Evolutionary conservation across 2,888 invertebrate species (phyloP), one percentile per base, ranked within the genome.

Genomic region (Drosophila antonietae): DNA sequence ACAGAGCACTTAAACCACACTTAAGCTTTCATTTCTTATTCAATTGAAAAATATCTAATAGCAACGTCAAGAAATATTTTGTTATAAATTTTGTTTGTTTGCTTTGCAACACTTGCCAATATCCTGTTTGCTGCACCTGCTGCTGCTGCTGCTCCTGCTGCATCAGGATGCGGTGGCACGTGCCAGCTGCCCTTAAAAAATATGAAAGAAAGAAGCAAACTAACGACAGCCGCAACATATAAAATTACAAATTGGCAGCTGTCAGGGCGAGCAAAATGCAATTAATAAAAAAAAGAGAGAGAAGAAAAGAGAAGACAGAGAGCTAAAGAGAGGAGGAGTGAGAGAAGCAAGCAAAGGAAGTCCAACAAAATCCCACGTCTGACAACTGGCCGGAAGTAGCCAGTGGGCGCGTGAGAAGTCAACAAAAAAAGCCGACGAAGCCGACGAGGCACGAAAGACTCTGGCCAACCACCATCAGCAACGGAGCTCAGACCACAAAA

Each of bases 231-330:
- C 83, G 61, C 82, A 86, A 71, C 63, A 71, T 73, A 83, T 86
- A 71, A 61, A 70, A 83, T 86, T 78, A 81, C 87, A 74, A 78
- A 74, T 84, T 87, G 76, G 56, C 84, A 87, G 87, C 87, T 75
- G 75, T 59, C 68, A 33, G 60, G 33, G 52, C 41, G 28, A 23
- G 31, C 57, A 52, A 63, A 76, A 62, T 79, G 58, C 71, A 75
- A 78, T 78, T 78, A 79, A 71, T 70, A 66, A 80, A 58, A 53
- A 41, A 41, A 28, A 35, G 4, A 18, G 18, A 37, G 39, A 18
- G 28, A 14, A 9, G 9, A 15, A 28, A n/a, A 15, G 15, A 5
- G 2, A 20, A 43, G 31, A 43, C 43, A 44, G 31, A 72, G 39
- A n/a, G 15, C 7, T 7, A 5, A 10, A 18, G 33, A 51, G 18